Conservation (phyloP, 2,113 vertebrate genomes). For the Vicugna pacos region DNA sequence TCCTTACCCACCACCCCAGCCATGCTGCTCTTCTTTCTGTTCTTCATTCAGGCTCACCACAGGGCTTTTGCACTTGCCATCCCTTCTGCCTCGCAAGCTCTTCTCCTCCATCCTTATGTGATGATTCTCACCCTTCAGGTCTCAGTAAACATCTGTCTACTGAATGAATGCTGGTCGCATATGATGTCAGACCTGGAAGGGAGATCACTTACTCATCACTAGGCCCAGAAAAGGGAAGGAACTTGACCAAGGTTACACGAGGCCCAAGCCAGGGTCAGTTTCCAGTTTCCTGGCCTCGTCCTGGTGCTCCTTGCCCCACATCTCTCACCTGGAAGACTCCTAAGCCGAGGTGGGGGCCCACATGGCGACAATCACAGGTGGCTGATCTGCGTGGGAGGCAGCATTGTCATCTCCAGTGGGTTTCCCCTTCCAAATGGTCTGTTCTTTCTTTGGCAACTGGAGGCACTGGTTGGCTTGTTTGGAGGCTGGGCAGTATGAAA, state of each 20-base stretch:
- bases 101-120: not conserved
- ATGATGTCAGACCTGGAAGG: not conserved
- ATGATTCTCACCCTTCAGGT: not conserved
- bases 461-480: not conserved
- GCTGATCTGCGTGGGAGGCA: fast-evolving
- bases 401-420: not conserved
- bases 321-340: not conserved
- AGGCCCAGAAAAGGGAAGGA: not conserved
- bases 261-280: not conserved
- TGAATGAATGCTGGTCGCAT: fast-evolving
- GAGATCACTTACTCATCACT: fast-evolving
- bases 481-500: not conserved
- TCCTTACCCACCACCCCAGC: not conserved
- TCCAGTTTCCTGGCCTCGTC: not conserved
- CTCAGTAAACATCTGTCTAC: not conserved
- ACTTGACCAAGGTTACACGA: not conserved
- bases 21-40: not conserved
- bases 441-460: not conserved
- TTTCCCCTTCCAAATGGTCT: not conserved
- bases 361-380: fast-evolving
- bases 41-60: not conserved
- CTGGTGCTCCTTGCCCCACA: too few species aligned
- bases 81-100: not conserved
- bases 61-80: not conserved
- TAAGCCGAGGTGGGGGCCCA: fast-evolving